A percentile compares a stretch with the other conserved stretches of the same genome.
phyloP scores from a whole-genome alignment of 2,888 invertebrate species.

The Silvanus unidentatus region DNA sequence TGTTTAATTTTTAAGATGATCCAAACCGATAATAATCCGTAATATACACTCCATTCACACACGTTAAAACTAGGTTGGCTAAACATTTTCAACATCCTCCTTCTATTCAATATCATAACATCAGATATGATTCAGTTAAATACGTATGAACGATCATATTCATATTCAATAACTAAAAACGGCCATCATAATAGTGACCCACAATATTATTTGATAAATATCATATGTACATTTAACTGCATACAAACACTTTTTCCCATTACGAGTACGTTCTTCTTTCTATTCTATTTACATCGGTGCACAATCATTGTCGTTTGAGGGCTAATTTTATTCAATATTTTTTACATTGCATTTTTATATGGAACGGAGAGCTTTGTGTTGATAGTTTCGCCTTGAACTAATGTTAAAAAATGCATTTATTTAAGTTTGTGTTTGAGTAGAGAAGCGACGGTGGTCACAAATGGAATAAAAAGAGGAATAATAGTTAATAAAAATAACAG shows the following conservation, averaged over 20 bases:
- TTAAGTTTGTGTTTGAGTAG: background rate
- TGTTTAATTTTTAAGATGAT: no score
- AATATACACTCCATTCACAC: no score
- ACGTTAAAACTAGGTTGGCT: conserved; percentile 21
- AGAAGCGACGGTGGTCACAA: conserved; percentile 8
- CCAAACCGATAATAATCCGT: no score
- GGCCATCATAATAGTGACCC: conserved; percentile 24
- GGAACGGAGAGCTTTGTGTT: no score
- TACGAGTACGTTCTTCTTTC: background rate
- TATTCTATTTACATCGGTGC: background rate
- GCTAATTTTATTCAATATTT: no score
- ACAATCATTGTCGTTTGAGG: no score
- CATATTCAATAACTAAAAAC: conserved; percentile 26
- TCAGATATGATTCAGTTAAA: conserved; percentile 30
- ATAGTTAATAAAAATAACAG: conserved; percentile 28
- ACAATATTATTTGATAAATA: conserved; percentile 20
- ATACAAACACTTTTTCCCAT: background rate
- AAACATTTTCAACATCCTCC: conserved; percentile 25
- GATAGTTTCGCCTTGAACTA: no score
- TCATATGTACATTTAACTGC: background rate
- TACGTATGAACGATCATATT: conserved; percentile 30
- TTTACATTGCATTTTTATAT: no score
- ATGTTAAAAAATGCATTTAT: no score
- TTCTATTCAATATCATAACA: conserved; percentile 19
- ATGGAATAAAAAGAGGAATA: conserved; percentile 11